Evolutionary conservation across 2,113 vertebrate species (phyloP).

Genomic region (Xenotilapia flavipinnis): DNA sequence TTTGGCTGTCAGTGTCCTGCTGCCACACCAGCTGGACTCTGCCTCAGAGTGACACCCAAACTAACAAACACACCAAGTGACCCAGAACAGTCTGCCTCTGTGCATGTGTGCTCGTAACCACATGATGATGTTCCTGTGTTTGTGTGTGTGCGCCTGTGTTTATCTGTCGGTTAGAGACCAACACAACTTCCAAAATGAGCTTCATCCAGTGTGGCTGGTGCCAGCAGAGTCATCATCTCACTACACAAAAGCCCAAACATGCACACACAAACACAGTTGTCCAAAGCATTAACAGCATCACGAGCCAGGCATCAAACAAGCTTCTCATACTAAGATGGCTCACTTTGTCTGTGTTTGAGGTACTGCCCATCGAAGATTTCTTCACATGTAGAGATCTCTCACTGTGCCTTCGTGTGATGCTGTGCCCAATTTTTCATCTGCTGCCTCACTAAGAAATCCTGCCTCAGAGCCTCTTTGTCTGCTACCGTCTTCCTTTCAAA

Average conservation of each 20-base stretch:
- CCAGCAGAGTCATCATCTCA: conserved; percentile 48
- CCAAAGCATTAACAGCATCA: conserved; percentile 32
- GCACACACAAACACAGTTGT: neutral
- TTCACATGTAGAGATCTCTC: conserved; percentile 58
- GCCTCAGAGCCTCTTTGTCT: conserved; percentile 36
- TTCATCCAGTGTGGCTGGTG: conserved; percentile 42
- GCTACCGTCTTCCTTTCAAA: conserved; percentile 41
- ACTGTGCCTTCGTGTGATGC: conserved; percentile 35
- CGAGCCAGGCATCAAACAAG: conserved; percentile 44
- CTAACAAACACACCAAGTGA: conserved; percentile 47
- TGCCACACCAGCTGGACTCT: conserved; percentile 63
- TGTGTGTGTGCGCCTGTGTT: neutral
- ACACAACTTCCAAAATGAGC: conserved; percentile 30
- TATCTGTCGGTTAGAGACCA: conserved; percentile 16
- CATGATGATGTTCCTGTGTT: conserved; percentile 5
- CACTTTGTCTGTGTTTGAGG: conserved; percentile 52
- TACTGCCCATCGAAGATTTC: conserved; percentile 57
- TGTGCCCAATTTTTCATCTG: conserved; percentile 53
- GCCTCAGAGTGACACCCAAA: conserved; percentile 48
- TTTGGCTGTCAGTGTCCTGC: conserved; percentile 58
- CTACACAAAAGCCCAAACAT: conserved; percentile 26
- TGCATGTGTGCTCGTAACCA: conserved; percentile 13
- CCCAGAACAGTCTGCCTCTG: conserved; percentile 49
- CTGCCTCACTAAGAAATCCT: conserved; percentile 46
- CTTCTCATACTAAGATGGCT: conserved; percentile 51